Evolutionary conservation across 2,888 invertebrate genomes (phyloP).

Genomic region (Drosophila paramelanica): DNA sequence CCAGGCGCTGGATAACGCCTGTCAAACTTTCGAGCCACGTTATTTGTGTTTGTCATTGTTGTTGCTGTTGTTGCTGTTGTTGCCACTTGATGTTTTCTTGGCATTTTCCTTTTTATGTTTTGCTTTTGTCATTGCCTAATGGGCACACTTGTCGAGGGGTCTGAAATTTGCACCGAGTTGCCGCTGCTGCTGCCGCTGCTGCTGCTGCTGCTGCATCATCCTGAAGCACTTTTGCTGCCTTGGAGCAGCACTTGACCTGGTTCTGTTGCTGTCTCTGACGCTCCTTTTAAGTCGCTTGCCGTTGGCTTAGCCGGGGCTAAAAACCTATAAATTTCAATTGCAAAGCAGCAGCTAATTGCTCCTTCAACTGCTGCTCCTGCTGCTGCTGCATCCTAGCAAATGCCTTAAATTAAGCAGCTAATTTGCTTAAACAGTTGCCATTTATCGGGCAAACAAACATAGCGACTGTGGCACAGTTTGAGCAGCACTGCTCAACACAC

Average conservation of each 20-base stretch:
- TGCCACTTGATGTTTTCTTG: constrained; percentile 41
- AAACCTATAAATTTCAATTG: constrained; percentile 28
- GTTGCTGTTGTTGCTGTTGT: constrained; percentile 21
- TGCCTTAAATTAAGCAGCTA: constrained; percentile 11
- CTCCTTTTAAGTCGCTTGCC: constrained; percentile 21
- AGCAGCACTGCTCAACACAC: neutral
- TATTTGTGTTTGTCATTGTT: constrained; percentile 51
- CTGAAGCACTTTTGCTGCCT: constrained; percentile 41
- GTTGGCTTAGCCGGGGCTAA: constrained; percentile 21
- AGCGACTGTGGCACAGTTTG: constrained; percentile 7
- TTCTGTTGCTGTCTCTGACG: constrained; percentile 27
- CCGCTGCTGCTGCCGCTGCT: too few species aligned
- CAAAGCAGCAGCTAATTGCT: constrained; percentile 39
- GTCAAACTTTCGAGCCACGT: constrained; percentile 58
- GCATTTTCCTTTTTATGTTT: constrained; percentile 21
- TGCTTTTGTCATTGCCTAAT: constrained; percentile 64
- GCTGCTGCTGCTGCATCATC: constrained; percentile 26
- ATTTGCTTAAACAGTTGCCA: constrained; percentile 5
- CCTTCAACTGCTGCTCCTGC: constrained; percentile 7
- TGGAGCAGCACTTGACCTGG: constrained; percentile 72
- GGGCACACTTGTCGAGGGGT: constrained; percentile 63
- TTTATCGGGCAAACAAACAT: constrained; percentile 2
- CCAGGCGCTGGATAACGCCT: constrained; percentile 38
- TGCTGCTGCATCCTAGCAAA: neutral
- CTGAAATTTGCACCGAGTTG: constrained; percentile 25